These are phyloP conservation scores for Hydra vulgaris DNA, from an alignment of 30 jellyfish, hydroid and myxozoan genomes.

Conservation along the genomic window DNA sequence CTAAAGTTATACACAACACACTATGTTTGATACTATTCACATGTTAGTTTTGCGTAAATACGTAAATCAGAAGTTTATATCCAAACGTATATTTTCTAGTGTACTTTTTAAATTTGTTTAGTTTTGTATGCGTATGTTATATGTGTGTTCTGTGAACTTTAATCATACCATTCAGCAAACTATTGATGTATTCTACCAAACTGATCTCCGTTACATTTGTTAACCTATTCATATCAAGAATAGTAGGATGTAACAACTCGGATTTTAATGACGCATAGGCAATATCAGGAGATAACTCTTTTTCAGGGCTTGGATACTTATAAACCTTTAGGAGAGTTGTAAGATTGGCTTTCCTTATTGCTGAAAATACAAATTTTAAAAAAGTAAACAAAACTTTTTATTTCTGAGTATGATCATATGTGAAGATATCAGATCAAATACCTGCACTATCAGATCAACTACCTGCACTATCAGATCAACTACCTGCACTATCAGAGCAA, in stretches of 20 bases:
- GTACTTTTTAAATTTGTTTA: not conserved
- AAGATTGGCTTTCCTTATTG: constrained; percentile 2
- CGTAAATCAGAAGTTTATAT: not conserved
- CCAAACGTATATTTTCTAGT: not conserved
- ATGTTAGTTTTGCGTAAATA: not conserved
- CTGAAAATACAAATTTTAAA: constrained; percentile 3
- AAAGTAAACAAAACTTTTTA: not conserved
- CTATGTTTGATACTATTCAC: not conserved
- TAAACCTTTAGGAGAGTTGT: constrained; percentile 6
- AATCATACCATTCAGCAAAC: constrained; percentile 22
- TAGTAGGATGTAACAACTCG: not conserved
- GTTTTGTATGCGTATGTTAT: not conserved
- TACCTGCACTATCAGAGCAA: too few species aligned
- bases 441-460: too few species aligned
- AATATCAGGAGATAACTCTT: constrained; percentile 8
- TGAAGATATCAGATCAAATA: too few species aligned
- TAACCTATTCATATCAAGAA: not conserved
- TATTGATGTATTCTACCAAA: not conserved
- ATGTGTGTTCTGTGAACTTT: constrained; percentile 10
- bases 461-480: too few species aligned
- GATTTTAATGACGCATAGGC: constrained; percentile 30
- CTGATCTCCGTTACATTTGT: not conserved
- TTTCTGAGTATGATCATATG: too few species aligned
- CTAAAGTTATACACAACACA: not conserved
- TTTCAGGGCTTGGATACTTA: constrained; percentile 23